phyloP scores from a whole-genome alignment of 2,797 vertebrate species.

The Centroberyx gerrardi region DNA sequence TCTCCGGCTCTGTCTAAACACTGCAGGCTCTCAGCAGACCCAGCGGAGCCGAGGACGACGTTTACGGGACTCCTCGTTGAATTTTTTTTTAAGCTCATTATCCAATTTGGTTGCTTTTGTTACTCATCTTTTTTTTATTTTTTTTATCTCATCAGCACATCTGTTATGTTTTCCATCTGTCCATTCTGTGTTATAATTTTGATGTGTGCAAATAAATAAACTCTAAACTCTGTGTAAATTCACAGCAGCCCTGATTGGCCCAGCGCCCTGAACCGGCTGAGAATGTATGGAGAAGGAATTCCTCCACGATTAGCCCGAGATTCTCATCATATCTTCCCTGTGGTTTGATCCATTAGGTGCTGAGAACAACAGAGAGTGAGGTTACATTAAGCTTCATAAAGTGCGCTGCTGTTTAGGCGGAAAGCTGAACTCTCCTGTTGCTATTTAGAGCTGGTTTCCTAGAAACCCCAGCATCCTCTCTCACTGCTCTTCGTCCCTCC shows the following conservation, averaged over 20 bases:
- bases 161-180: background rate
- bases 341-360: constrained; percentile 9
- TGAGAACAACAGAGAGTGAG: constrained; percentile 12
- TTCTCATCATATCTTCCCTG: constrained; percentile 7
- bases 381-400: constrained; percentile 42
- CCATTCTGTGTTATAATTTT: constrained; percentile 21
- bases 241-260: constrained; percentile 1
- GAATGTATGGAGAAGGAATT: constrained; percentile 10
- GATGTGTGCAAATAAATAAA: constrained; percentile 19
- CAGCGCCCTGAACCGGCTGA: background rate
- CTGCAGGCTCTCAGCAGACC: constrained; percentile 68
- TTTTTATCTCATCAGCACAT: constrained; percentile 32
- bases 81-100: constrained; percentile 64
- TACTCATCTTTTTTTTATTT: constrained; percentile 19
- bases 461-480: constrained; percentile 64
- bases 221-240: constrained; percentile 1
- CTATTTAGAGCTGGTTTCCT: constrained; percentile 75
- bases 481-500: constrained; percentile 17
- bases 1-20: constrained; percentile 81
- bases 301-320: background rate
- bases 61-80: constrained; percentile 60
- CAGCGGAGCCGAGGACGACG: constrained; percentile 65
- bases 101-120: constrained; percentile 39
- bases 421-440: constrained; percentile 61
- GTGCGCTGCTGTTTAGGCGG: constrained; percentile 43